phyloP scores from a whole-genome alignment of 2,888 invertebrate genomes.

The Tetranychus truncatus region DNA sequence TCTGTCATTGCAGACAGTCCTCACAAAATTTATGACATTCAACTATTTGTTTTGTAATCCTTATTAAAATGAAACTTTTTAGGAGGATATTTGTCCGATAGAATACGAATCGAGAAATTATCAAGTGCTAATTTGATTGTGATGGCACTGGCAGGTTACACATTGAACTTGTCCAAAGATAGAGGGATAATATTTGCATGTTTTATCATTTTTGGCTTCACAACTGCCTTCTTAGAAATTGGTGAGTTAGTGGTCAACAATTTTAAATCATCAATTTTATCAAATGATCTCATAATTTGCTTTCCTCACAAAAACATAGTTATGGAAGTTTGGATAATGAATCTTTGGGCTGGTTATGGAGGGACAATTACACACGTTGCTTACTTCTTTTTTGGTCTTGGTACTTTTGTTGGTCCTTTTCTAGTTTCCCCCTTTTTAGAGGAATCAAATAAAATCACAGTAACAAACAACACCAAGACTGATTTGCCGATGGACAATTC shows the following conservation, averaged over 20 bases:
- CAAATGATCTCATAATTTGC: no score
- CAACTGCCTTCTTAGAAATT: neutral
- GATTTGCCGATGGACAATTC: neutral
- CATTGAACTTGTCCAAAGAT: neutral
- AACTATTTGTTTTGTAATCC: no score
- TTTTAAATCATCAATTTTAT: neutral
- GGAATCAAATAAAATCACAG: neutral
- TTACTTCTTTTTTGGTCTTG: constrained; percentile 1
- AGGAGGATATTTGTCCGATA: neutral
- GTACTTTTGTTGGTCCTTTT: neutral
- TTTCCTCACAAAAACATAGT: neutral
- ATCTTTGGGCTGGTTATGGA: neutral
- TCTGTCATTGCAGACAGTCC: no score
- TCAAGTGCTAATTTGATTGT: neutral
- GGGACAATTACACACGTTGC: neutral
- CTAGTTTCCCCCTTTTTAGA: neutral
- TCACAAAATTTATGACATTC: no score
- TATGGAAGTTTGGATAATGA: neutral
- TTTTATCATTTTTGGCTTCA: neutral
- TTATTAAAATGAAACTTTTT: neutral
- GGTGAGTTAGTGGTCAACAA: neutral
- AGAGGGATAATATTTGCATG: neutral
- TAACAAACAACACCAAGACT: neutral
- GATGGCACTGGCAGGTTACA: neutral
- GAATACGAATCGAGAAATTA: neutral